These are phyloP conservation scores for Forbesichthys papilliferus DNA, from an alignment of 2,113 vertebrate species.

Conservation along the genomic window DNA sequence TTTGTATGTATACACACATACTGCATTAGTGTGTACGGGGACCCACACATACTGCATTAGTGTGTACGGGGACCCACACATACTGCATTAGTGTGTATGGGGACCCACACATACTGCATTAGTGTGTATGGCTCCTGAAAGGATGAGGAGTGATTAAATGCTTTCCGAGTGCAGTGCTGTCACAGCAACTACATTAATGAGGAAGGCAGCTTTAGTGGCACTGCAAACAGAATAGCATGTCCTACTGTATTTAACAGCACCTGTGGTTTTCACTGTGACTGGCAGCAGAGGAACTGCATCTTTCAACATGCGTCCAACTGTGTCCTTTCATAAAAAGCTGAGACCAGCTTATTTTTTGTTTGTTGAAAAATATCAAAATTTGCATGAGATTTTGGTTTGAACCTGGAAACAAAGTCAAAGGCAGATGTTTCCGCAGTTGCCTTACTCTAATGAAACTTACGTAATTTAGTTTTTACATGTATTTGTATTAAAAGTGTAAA, in stretches of 20 bases:
- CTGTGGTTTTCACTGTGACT: neutral
- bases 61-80: constrained; percentile 11
- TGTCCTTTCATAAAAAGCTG: neutral
- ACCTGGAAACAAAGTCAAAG: too few species aligned
- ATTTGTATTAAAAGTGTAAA: too few species aligned
- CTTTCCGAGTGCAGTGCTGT: constrained; percentile 48
- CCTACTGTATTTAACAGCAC: constrained; percentile 15
- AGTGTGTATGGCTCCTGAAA: constrained; percentile 27
- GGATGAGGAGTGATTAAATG: constrained; percentile 49
- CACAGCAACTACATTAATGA: constrained; percentile 22
- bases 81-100: neutral
- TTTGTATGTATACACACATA: constrained; percentile 16
- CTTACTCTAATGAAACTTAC: too few species aligned
- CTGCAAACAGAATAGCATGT: constrained; percentile 32
- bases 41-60: constrained; percentile 19
- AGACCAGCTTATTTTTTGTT: neutral
- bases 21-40: neutral
- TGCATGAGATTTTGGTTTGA: too few species aligned
- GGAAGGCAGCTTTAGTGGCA: constrained; percentile 21
- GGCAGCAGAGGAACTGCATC: neutral
- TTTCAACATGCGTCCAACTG: neutral
- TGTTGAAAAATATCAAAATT: too few species aligned
- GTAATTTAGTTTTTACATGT: too few species aligned
- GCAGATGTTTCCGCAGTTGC: too few species aligned
- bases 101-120: constrained; percentile 24